phyloP scores from a whole-genome alignment of 2,797 vertebrate species.

The Gymnodraco acuticeps region DNA sequence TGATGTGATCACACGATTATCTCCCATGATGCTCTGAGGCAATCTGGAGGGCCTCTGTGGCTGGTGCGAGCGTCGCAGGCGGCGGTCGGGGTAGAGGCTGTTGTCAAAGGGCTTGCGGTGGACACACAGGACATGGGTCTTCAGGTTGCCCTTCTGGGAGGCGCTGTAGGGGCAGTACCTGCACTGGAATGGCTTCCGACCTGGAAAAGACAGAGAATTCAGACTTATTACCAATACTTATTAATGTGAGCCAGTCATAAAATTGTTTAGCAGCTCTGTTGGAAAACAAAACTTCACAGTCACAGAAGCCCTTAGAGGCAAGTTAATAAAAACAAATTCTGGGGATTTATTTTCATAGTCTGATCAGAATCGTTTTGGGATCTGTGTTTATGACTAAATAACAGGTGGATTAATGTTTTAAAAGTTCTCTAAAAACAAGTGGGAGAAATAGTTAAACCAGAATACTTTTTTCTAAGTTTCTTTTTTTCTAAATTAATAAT shows the following conservation, averaged over 20 bases:
- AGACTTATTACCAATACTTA: background rate
- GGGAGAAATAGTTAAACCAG: no score
- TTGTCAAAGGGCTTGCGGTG: constrained; percentile 99
- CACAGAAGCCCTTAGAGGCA: no score
- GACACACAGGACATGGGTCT: constrained; percentile 97
- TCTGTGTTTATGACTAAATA: no score
- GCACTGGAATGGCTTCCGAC: constrained; percentile 95
- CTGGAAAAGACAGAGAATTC: constrained; percentile 54
- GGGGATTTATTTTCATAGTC: no score
- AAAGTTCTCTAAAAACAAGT: no score
- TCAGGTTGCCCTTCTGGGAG: constrained; percentile 99
- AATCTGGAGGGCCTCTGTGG: constrained; percentile 66
- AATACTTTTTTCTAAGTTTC: no score
- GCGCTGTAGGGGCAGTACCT: constrained; percentile 96
- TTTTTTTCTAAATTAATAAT: no score
- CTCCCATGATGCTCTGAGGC: constrained; percentile 63
- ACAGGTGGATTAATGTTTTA: no score
- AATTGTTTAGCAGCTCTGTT: background rate
- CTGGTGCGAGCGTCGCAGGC: constrained; percentile 93
- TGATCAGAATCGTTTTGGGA: no score
- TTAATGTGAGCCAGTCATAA: constrained; percentile 1
- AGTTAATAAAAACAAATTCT: no score
- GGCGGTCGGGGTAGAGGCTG: constrained; percentile 97
- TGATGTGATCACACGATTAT: constrained; percentile 57
- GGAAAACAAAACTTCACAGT: background rate